These are phyloP conservation scores for Anser brachyrhynchus DNA, from an alignment of 2,113 vertebrate species.

Conservation along the genomic window DNA sequence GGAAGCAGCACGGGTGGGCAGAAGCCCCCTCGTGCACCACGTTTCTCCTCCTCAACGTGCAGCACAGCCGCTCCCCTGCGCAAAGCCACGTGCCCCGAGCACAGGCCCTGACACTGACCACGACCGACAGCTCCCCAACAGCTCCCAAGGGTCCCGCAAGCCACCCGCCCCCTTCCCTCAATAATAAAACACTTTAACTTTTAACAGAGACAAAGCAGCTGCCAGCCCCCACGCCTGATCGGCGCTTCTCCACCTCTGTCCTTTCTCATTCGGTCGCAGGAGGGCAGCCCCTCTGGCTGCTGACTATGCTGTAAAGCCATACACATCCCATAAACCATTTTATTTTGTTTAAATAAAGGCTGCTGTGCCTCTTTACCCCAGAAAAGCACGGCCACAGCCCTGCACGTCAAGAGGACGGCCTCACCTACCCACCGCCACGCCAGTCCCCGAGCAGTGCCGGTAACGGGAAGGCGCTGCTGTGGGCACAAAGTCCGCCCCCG, in stretches of 20 bases:
- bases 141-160: background rate
- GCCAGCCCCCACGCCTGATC: rapidly evolving
- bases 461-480: background rate
- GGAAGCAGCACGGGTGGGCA: rapidly evolving
- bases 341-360: background rate
- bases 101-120: rapidly evolving
- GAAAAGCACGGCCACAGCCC: background rate
- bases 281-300: background rate
- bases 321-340: rapidly evolving
- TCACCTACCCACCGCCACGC: rapidly evolving
- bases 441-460: rapidly evolving
- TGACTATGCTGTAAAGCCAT: rapidly evolving
- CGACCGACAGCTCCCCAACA: rapidly evolving
- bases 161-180: background rate
- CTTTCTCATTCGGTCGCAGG: rapidly evolving
- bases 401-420: background rate
- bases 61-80: rapidly evolving
- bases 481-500: background rate
- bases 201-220: background rate
- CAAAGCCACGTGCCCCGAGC: background rate
- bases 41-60: background rate
- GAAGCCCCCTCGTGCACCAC: rapidly evolving
- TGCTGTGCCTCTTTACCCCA: rapidly evolving
- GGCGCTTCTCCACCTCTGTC: background rate
- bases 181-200: background rate